A percentile compares a stretch with the other conserved stretches of the same genome.
Evolutionary conservation across 2,113 vertebrate genomes (phyloP).

Genomic region (Platysternon megacephalum): DNA sequence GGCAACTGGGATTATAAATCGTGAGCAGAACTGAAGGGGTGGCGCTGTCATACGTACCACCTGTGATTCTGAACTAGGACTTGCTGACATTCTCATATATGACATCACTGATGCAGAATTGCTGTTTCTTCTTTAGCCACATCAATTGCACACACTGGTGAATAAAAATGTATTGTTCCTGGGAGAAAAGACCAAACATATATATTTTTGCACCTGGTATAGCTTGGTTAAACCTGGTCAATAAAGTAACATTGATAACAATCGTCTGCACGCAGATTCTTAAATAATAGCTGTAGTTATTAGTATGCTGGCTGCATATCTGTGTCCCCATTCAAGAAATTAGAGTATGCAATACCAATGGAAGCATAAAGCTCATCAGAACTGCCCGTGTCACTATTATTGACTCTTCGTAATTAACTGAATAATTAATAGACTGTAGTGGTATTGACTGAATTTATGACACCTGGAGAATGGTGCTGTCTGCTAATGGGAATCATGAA

Average conservation of each 20-base stretch:
- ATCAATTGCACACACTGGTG: slow-evolving; percentile 96
- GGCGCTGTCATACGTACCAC: slow-evolving; percentile 57
- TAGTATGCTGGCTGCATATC: not conserved
- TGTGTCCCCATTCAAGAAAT: not conserved
- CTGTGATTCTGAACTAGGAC: slow-evolving; percentile 81
- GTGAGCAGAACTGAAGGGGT: rapidly evolving
- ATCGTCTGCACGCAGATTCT: not conserved
- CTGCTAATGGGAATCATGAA: not conserved
- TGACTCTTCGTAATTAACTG: not conserved
- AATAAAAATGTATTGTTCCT: slow-evolving; percentile 99
- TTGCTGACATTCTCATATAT: slow-evolving; percentile 97
- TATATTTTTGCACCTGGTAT: not conserved
- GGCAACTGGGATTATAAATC: rapidly evolving
- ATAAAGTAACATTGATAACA: not conserved
- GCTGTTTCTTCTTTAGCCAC: slow-evolving; percentile 96
- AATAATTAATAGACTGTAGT: not conserved
- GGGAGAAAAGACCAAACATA: not conserved
- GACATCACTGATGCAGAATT: slow-evolving; percentile 90
- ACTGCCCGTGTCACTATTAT: not conserved
- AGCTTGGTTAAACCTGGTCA: not conserved
- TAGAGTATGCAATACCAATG: not conserved
- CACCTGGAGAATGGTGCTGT: not conserved
- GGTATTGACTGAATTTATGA: not conserved
- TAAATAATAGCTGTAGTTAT: not conserved
- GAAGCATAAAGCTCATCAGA: not conserved